Percentiles rank a stretch among this genome's conserved stretches.
phyloP scores from a whole-genome alignment of 37 sponge, comb jelly and placozoan genomes.

The Bolinopsis microptera region DNA sequence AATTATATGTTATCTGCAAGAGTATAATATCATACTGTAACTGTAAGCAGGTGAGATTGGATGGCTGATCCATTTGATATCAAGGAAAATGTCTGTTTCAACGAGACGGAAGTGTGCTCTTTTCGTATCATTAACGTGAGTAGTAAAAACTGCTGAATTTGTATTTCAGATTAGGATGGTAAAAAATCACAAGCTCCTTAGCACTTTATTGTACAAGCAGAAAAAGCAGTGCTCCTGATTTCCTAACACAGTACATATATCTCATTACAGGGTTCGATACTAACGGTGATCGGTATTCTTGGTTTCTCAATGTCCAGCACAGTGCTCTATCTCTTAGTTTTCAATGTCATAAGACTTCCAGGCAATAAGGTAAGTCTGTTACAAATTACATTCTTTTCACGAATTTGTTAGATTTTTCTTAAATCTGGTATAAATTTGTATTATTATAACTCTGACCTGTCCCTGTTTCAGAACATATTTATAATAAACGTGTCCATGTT shows the following conservation, averaged over 20 bases:
- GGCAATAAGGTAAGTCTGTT: constrained; percentile 21
- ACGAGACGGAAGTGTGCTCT: background rate
- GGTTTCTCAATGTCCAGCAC: background rate
- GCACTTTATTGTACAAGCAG: too few species aligned
- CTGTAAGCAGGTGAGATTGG: too few species aligned
- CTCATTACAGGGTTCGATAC: background rate
- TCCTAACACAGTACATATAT: too few species aligned
- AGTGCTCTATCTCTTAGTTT: background rate
- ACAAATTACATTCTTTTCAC: too few species aligned
- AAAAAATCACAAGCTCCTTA: too few species aligned
- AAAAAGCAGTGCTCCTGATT: too few species aligned
- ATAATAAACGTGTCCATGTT: constrained; percentile 17
- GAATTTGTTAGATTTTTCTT: background rate
- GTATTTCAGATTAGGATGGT: too few species aligned
- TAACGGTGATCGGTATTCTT: background rate
- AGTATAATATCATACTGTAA: too few species aligned
- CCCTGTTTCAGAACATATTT: background rate
- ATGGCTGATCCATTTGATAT: background rate
- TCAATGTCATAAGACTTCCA: background rate
- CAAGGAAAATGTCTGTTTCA: background rate
- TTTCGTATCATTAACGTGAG: background rate
- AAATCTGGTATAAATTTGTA: too few species aligned
- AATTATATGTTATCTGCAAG: too few species aligned
- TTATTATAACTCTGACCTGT: too few species aligned
- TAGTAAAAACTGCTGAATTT: background rate